A percentile compares a stretch with the other conserved stretches of the same genome.
Evolutionary conservation across 1,140 invertebrate species (phyloP).

Genomic region (Diachasmimorpha longicaudata): DNA sequence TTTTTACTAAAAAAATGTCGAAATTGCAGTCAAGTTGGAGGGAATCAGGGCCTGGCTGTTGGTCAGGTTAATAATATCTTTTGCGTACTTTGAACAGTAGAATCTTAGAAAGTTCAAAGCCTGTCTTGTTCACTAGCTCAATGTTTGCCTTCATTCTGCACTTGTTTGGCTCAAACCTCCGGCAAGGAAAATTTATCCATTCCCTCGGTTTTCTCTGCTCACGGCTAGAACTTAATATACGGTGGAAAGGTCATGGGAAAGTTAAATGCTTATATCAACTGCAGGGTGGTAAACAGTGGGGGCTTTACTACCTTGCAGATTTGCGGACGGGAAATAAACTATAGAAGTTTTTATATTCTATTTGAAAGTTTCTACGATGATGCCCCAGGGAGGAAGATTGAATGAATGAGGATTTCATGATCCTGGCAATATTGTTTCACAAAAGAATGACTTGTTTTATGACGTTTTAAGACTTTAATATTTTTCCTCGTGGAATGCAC

Average conservation of each 20-base stretch:
- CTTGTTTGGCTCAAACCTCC: not conserved
- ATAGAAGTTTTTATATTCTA: not conserved
- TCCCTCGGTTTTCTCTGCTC: too few relatives aligned
- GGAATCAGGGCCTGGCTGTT: not conserved
- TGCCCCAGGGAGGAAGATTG: not conserved
- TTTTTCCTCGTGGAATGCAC: not conserved
- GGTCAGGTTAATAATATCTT: slow-evolving; percentile 12
- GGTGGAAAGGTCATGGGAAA: not conserved
- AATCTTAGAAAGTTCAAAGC: not conserved
- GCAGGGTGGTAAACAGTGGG: not conserved
- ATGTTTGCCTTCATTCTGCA: not conserved
- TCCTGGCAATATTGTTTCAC: not conserved
- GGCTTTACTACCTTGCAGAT: not conserved
- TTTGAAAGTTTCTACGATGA: not conserved
- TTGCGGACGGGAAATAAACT: not conserved
- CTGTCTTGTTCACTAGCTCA: not conserved
- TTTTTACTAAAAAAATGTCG: too few relatives aligned
- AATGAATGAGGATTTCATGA: not conserved
- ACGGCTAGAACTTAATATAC: not conserved
- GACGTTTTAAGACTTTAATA: not conserved
- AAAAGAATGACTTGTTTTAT: not conserved
- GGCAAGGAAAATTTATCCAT: not conserved
- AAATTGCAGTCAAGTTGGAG: not conserved
- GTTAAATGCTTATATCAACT: not conserved
- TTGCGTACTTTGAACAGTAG: not conserved